These are phyloP conservation scores for Pagetopsis macropterus DNA, from an alignment of 2,797 vertebrate species.

Conservation along the genomic window DNA sequence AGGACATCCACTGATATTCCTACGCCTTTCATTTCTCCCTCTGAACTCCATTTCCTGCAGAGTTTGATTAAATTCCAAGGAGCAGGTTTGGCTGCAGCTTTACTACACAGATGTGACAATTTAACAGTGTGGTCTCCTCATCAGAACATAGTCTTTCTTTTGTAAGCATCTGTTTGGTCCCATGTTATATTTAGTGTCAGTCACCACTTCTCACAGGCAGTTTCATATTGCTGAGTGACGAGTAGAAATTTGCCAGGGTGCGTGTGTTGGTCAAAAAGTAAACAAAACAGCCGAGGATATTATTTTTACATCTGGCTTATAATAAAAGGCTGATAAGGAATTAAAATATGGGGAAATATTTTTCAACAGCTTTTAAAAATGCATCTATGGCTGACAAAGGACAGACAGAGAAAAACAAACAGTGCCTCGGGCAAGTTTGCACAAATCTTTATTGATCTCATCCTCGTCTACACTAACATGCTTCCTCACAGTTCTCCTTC, in stretches of 20 bases:
- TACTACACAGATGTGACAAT: slow-evolving; percentile 75
- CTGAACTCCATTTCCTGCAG: slow-evolving; percentile 48
- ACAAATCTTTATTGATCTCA: slow-evolving; percentile 30
- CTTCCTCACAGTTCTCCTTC: slow-evolving; percentile 9
- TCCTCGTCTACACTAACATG: slow-evolving; percentile 9
- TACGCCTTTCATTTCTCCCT: slow-evolving; percentile 36
- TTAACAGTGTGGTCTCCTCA: slow-evolving; percentile 68
- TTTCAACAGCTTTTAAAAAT: slow-evolving; percentile 18
- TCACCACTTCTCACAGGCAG: slow-evolving; percentile 41
- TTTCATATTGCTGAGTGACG: slow-evolving; percentile 52
- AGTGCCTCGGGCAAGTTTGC: slow-evolving; percentile 19
- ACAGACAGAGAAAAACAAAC: slow-evolving; percentile 22
- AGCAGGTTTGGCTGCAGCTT: slow-evolving; percentile 60
- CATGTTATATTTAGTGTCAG: slow-evolving; percentile 68
- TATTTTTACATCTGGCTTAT: slow-evolving; percentile 15
- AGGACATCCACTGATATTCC: slow-evolving; percentile 46
- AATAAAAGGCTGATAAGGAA: slow-evolving; percentile 12
- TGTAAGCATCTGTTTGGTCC: slow-evolving; percentile 75
- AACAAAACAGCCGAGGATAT: slow-evolving; percentile 14
- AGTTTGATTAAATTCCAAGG: slow-evolving; percentile 69
- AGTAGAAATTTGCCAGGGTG: slow-evolving; percentile 44
- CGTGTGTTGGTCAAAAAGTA: slow-evolving; percentile 40
- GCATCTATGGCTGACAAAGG: slow-evolving; percentile 6
- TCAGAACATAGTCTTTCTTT: slow-evolving; percentile 66
- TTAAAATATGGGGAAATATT: slow-evolving; percentile 4